These are phyloP conservation scores for Alouatta palliata DNA, from an alignment of 2,113 vertebrate genomes.

Conservation along the genomic window DNA sequence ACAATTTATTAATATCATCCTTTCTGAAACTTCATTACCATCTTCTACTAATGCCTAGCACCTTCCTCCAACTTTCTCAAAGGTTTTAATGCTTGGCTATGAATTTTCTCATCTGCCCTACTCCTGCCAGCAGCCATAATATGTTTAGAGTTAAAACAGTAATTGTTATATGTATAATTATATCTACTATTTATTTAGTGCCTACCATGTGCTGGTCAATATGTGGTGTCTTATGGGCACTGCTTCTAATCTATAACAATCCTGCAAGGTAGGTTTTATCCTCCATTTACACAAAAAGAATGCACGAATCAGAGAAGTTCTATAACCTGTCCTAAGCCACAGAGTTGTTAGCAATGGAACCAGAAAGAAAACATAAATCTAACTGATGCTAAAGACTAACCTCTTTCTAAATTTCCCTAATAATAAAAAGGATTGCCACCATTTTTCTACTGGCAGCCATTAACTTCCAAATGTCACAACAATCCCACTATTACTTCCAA, in stretches of 20 bases:
- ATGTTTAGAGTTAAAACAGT: not conserved
- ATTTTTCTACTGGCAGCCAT: not conserved
- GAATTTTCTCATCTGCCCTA: not conserved
- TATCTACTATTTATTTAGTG: not conserved
- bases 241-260: not conserved
- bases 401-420: not conserved
- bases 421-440: not conserved
- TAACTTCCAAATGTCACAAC: not conserved
- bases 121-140: not conserved
- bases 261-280: not conserved
- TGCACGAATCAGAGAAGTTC: not conserved
- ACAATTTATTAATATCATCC: not conserved
- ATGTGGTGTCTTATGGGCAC: not conserved
- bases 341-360: not conserved
- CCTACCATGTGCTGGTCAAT: not conserved
- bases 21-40: not conserved
- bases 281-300: not conserved
- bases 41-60: not conserved
- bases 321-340: not conserved
- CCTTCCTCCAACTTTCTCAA: not conserved
- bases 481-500: not conserved
- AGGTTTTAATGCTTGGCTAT: not conserved
- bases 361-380: not conserved
- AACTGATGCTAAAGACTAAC: not conserved
- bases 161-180: not conserved